Conservation (phyloP, 2,888 invertebrate species). For the Tinea pellionella region DNA sequence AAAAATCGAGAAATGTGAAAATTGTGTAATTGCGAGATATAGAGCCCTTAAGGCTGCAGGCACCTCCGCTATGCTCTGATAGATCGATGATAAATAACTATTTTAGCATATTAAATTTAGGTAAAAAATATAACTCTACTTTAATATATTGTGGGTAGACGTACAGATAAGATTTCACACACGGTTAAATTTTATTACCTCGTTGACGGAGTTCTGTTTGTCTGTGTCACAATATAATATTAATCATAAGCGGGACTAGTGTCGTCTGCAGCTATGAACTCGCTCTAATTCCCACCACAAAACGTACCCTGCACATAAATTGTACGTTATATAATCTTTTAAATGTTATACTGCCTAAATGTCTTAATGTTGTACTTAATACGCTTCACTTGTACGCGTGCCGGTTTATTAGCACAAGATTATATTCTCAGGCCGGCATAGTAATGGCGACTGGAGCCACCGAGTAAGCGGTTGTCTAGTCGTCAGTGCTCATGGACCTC, state of each 20-base stretch:
- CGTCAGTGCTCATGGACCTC: too few species aligned
- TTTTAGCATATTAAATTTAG: too few species aligned
- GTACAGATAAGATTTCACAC: background rate
- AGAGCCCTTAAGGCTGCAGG: too few species aligned
- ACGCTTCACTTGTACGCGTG: background rate
- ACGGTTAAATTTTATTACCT: background rate
- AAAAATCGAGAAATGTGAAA: too few species aligned
- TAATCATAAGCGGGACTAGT: background rate
- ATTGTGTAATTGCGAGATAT: too few species aligned
- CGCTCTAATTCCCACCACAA: slow-evolving; percentile 2
- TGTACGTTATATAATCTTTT: background rate
- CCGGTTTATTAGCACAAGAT: background rate
- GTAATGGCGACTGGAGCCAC: too few species aligned
- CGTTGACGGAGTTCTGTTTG: slow-evolving; percentile 5
- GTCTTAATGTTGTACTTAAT: background rate
- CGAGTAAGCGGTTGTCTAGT: too few species aligned
- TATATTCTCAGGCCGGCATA: background rate
- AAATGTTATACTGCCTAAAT: background rate
- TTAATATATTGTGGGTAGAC: too few species aligned
- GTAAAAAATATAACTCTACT: too few species aligned
- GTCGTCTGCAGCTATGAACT: background rate
- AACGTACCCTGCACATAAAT: background rate
- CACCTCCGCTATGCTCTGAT: too few species aligned
- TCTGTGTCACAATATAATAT: slow-evolving; percentile 2
- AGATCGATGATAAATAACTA: too few species aligned